A percentile compares a stretch with the other conserved stretches of the same genome.
Conservation (phyloP, 2,888 invertebrate species). For the Hofmannophila pseudospretella region DNA sequence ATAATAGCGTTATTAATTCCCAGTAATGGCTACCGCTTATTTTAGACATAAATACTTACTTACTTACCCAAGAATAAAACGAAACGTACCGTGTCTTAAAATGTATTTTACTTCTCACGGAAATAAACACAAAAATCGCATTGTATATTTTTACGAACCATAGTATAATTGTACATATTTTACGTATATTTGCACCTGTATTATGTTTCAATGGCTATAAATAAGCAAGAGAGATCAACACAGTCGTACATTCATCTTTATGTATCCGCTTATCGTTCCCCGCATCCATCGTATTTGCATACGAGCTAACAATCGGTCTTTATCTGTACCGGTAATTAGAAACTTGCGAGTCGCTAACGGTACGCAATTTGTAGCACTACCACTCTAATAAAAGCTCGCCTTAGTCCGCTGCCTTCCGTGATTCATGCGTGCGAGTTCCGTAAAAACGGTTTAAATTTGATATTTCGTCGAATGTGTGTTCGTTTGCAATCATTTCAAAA, state of each 20-base stretch:
- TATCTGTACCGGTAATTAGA: conserved; percentile 67
- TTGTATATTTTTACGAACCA: conserved; percentile 8
- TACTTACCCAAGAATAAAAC: background rate
- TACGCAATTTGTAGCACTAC: conserved; percentile 47
- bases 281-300: conserved; percentile 63
- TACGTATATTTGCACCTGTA: conserved; percentile 4
- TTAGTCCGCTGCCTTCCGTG: conserved; percentile 22
- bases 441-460: background rate
- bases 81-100: conserved; percentile 3
- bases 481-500: conserved; percentile 4
- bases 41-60: background rate
- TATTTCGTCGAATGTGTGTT: conserved; percentile 6
- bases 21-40: conserved; percentile 4
- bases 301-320: conserved; percentile 60
- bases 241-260: conserved; percentile 22
- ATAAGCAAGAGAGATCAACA: conserved; percentile 10
- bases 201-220: conserved; percentile 13
- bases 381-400: conserved; percentile 30
- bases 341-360: conserved; percentile 60
- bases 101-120: conserved; percentile 19
- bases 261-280: conserved; percentile 39
- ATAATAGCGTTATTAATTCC: conserved; percentile 2
- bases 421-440: conserved; percentile 5
- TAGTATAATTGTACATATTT: conserved; percentile 1
- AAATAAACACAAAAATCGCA: conserved; percentile 15